These are phyloP conservation scores for Acanthisitta chloris DNA, from an alignment of 2,113 vertebrate genomes.

Conservation along the genomic window DNA sequence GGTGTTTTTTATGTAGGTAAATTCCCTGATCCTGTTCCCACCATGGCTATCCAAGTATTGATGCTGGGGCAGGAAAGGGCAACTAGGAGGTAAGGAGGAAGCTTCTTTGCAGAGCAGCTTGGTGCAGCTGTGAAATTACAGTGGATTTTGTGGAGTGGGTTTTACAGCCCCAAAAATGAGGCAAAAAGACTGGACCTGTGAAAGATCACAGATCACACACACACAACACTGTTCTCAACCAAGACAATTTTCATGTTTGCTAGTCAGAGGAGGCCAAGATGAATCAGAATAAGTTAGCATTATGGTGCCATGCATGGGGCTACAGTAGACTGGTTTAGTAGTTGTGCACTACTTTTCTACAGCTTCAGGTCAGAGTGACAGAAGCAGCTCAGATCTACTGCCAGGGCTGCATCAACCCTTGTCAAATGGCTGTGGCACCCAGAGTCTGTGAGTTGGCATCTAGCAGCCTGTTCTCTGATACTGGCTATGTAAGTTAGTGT, in stretches of 20 bases:
- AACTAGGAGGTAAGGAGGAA: not conserved
- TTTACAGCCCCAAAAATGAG: not conserved
- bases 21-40: not conserved
- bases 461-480: not conserved
- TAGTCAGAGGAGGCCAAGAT: not conserved
- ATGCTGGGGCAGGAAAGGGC: not conserved
- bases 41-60: not conserved
- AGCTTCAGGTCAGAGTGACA: not conserved
- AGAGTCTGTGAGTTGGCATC: not conserved
- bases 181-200: not conserved
- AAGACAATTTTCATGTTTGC: not conserved
- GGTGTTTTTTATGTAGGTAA: not conserved
- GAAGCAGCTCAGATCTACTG: not conserved
- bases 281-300: not conserved
- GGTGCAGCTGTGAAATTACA: not conserved
- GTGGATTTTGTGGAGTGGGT: not conserved
- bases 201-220: not conserved
- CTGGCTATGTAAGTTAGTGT: not conserved
- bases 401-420: not conserved
- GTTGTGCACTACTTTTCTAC: not conserved
- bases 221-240: accelerated
- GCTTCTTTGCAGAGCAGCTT: not conserved
- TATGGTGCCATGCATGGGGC: not conserved
- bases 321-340: not conserved
- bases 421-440: not conserved